Base-by-base conservation (phyloP, 2,888 invertebrate species). In the Panzeria rudis region DNA sequence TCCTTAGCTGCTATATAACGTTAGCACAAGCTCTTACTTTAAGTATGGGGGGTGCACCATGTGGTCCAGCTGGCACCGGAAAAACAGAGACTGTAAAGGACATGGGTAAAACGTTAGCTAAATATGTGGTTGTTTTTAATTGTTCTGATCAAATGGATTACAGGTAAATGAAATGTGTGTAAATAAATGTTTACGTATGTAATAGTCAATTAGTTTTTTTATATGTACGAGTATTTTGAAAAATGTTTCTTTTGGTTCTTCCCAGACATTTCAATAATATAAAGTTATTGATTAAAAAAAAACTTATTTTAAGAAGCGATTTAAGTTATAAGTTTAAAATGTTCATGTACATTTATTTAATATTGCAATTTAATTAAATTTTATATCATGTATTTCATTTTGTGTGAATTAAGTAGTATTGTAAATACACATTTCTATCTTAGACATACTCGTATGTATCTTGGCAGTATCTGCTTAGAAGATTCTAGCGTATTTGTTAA, bases 141-240 rank as follows among this genome's bases (percentile, higher is more conserved):
- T 98, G 98, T 92, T 98, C 98, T 1, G 98, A 99, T 94, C 98
- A 99, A 94, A 98, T 99, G 98, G 98, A 99, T 93, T 99, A 98
- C 93, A 94, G 95, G 95, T 94, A 25, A 85, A 64, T 73, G 15
- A 73, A 75, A 75, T 52, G 35, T 38, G 20, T 23, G 35, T 3
- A 61, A 23, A 3, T 8, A 44, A 44, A 41, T 59, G 62, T 23
- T 3, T 69, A 20, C 25, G 15, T 25, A 15, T 8, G 17, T 52
- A 15, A 20, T 56, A 56, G n/a, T 50, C 20, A 17, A 50, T 50
- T 35, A 35, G 35, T 35, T 44, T n/a, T 11, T 44, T 3, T n/a
- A 50, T 20, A 50, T 20, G 50, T 20, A 23, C n/a, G 15, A 15
- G 29, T 29, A 47, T 44, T 44, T 44, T 44, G 15, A n/a, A 44